A percentile compares a stretch with the other conserved stretches of the same genome.
phyloP scores from a whole-genome alignment of 1,140 invertebrate species.

The Zaprionus africanus region DNA sequence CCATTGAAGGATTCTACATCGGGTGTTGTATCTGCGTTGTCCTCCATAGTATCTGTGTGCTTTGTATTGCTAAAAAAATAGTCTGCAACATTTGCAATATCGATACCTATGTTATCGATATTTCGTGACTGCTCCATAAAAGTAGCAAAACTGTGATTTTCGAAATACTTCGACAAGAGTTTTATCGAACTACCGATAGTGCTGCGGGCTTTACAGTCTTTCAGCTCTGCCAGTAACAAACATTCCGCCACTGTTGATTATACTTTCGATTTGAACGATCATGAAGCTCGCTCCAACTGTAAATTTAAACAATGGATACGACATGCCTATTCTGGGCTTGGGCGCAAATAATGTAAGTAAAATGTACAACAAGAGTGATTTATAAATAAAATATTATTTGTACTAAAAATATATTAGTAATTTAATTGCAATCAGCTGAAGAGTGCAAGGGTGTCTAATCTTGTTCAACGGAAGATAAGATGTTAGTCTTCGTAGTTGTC shows the following conservation, averaged over 20 bases:
- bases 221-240: not conserved
- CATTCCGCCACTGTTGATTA: not conserved
- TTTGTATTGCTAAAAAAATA: conserved; percentile 3
- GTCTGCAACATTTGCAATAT: conserved; percentile 11
- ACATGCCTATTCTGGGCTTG: conserved; percentile 87
- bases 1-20: conserved; percentile 68
- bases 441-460: not conserved
- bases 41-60: conserved; percentile 25
- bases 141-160: conserved; percentile 16
- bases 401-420: not conserved
- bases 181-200: not conserved
- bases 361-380: not conserved
- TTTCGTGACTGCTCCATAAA: not conserved
- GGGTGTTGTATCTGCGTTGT: conserved; percentile 60
- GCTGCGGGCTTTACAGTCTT: not conserved
- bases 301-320: conserved; percentile 86
- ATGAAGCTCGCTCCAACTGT: conserved; percentile 79
- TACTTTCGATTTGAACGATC: conserved; percentile 13
- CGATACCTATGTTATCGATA: conserved; percentile 19
- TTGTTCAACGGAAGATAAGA: not conserved
- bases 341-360: conserved; percentile 87
- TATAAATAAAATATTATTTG: not conserved
- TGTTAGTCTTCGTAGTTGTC: not conserved
- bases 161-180: not conserved
- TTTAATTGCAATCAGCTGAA: not conserved